Base-by-base conservation (phyloP, 2,888 invertebrate genomes). In the Ypsolopha scabrella region DNA sequence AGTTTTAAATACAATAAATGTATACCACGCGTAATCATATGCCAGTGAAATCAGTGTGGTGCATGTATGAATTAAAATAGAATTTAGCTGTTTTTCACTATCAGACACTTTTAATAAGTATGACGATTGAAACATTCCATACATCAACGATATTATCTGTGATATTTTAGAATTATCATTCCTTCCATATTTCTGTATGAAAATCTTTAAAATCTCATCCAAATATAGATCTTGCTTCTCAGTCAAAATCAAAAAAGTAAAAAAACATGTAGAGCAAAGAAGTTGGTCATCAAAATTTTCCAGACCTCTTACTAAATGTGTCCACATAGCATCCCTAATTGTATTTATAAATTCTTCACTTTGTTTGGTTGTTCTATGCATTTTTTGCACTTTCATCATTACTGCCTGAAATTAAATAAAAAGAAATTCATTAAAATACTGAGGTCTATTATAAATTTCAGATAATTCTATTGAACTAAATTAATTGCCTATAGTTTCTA, bases 21-120 rank as follows among this genome's bases (percentile, higher is more conserved):
- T 87, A 57, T 80, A 76, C 60, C 74, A 75, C n/a, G 88, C 85
- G 59, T 90, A 90, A 55, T 79, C 67, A 81, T 81, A 77, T 64
- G 83, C 71, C 78, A 77, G 64, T 46, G 61, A 11, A 54, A 70
- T 55, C 57, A 76, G 57, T 62, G 79, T 58, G 61, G 70, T 53
- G 69, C 87, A 62, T 54, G 68, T 57, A 50, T 56, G 53, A 53
- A 63, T 55, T 55, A 85, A 59, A 58, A 75, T 53, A 35, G 55
- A 50, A 13, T 13, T 7, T 50, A 52, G 9, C 14, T 41, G 35
- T n/a, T 9, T 41, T 61, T 6, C 53, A 53, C 41, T 53, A 10
- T 39, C 13, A 6, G 34, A 6, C 4, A 9, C 3, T 13, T 53
- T 47, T 38, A 36, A 6, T 11, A 82, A 58, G 59, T 70, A 80